These are phyloP conservation scores for Rhyacichthys aspro DNA, from an alignment of 2,797 vertebrate species.

Conservation along the genomic window DNA sequence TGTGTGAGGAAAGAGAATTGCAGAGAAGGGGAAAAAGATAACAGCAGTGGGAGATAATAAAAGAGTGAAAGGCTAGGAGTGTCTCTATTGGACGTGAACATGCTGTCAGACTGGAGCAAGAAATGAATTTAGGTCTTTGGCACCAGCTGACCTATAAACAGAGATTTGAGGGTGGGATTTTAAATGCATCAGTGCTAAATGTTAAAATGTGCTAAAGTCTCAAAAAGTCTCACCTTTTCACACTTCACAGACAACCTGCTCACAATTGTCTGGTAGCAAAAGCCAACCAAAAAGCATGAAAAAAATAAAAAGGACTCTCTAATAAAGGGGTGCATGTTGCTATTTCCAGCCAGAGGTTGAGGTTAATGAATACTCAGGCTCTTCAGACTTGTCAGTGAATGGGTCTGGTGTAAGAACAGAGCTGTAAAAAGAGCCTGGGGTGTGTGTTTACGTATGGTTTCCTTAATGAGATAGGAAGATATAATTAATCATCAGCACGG, in stretches of 20 bases:
- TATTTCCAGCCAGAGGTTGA: slow-evolving; percentile 66
- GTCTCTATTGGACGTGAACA: slow-evolving; percentile 25
- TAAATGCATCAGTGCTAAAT: neutral
- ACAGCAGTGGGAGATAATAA: slow-evolving; percentile 43
- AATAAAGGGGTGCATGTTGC: slow-evolving; percentile 36
- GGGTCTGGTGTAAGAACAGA: neutral
- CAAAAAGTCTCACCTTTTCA: no score
- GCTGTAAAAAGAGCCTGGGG: slow-evolving; percentile 27
- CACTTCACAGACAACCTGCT: no score
- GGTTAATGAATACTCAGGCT: slow-evolving; percentile 77
- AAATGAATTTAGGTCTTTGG: slow-evolving; percentile 8
- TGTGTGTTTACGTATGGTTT: neutral
- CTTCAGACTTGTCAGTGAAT: slow-evolving; percentile 37
- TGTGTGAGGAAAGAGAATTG: slow-evolving; percentile 35
- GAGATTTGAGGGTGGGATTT: neutral
- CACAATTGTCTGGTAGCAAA: no score
- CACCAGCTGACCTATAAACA: neutral
- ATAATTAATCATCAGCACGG: slow-evolving; percentile 12
- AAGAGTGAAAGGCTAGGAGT: slow-evolving; percentile 11
- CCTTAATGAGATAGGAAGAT: slow-evolving; percentile 11
- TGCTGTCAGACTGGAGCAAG: slow-evolving; percentile 12
- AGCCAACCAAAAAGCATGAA: no score
- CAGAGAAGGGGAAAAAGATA: slow-evolving; percentile 51
- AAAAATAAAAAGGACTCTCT: slow-evolving; percentile 31
- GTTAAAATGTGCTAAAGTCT: no score